These are phyloP conservation scores for Liasis olivaceus DNA, from an alignment of 2,797 vertebrate genomes.

Conservation along the genomic window DNA sequence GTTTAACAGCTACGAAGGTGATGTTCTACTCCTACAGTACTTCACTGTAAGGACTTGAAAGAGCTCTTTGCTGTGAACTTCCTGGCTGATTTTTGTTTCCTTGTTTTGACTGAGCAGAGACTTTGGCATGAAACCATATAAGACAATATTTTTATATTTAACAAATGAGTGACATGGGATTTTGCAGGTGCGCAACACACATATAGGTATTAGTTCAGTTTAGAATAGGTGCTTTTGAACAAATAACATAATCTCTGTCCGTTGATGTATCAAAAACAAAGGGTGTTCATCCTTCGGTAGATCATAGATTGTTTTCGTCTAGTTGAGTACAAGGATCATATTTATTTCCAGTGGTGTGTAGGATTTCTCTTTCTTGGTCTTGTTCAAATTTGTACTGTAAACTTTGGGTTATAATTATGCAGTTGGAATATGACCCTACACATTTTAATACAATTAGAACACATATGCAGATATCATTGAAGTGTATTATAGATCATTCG, in stretches of 20 bases:
- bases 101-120: conserved; percentile 41
- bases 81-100: conserved; percentile 33
- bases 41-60: conserved; percentile 59
- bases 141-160: conserved; percentile 46
- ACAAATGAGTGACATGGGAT: conserved; percentile 45
- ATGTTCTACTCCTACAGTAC: conserved; percentile 62
- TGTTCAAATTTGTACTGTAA: conserved; percentile 32
- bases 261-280: conserved; percentile 41
- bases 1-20: conserved; percentile 60
- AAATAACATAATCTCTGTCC: conserved; percentile 44
- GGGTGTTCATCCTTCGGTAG: conserved; percentile 37
- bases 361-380: conserved; percentile 37
- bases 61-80: conserved; percentile 47
- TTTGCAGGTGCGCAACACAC: conserved; percentile 46
- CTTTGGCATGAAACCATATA: conserved; percentile 57
- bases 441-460: not conserved
- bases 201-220: conserved; percentile 51
- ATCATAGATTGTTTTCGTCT: conserved; percentile 14
- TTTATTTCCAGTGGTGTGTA: conserved; percentile 38
- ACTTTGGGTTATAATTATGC: not conserved
- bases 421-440: conserved; percentile 7
- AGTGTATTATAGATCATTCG: not conserved
- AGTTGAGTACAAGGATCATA: conserved; percentile 22
- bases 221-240: conserved; percentile 51
- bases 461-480: not conserved